Base-by-base conservation (phyloP, 2,888 invertebrate genomes). In the Celastrina argiolus region DNA sequence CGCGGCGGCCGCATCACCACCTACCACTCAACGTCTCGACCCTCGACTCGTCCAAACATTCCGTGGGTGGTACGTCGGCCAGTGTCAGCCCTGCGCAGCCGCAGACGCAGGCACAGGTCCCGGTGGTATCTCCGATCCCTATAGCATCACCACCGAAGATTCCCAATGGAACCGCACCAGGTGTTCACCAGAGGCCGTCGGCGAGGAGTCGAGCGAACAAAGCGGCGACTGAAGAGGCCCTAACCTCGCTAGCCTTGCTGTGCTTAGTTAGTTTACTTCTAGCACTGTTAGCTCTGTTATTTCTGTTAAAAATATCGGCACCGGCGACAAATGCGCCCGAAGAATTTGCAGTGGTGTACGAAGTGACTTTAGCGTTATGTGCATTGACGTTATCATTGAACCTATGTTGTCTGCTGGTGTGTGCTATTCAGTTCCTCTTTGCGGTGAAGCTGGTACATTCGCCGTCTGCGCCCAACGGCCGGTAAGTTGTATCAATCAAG, bases 361-460 rank as follows among this genome's bases (percentile, higher is more conserved):
- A 98, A 92, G 97, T 97, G 80, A 97, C 97, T 64, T 92, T 97
- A 81, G 97, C 97, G 36, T 92, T 98, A 79, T 96, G 97, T 82
- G 97, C 97, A 69, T 93, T 98, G 79, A 97, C 97, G 71, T 92
- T 98, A 65, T 96, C 97, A 36, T 89, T 98, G 74, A 96, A 98
- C 89, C 92, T 98, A 70, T 97, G 97, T 92, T 98, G 98, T 83
- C 92, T 98, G 69, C 93, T 98, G 75, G 97, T 98, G 78, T 98
- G 98, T 92, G 96, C 97, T 76, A 96, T 97, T 81, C 98, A 98
- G 92, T 97, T 97, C 91, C 93, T 97, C 81, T 97, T 98, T 83
- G 97, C 97, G 63, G 96, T 98, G 74, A 97, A 97, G 91, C 93
- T 98, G 84, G 95, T 97, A 79, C 95, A 97, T 81, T 95, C 96